Conservation (phyloP, 2,797 vertebrate species). For the Falco naumanni region DNA sequence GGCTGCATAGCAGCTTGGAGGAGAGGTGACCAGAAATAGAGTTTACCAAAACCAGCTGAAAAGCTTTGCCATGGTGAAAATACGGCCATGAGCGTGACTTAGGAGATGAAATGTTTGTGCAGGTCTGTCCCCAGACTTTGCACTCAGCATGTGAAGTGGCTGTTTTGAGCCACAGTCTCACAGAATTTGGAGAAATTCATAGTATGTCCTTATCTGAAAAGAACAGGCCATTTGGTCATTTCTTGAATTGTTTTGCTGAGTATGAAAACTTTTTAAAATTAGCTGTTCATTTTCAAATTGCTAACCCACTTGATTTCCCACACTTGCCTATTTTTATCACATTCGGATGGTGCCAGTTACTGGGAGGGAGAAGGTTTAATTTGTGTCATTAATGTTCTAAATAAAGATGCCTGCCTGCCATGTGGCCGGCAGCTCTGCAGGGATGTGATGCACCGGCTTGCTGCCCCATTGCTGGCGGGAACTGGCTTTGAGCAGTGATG, state of each 20-base stretch:
- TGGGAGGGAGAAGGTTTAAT: conserved; percentile 8
- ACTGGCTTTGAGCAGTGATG: background rate
- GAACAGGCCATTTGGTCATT: background rate
- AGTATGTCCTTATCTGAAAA: background rate
- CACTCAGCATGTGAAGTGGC: background rate
- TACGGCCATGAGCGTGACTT: rapidly evolving
- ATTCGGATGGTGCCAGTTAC: background rate
- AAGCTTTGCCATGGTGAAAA: background rate
- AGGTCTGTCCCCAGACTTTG: background rate
- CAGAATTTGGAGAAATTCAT: background rate
- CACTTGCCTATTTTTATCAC: conserved; percentile 33
- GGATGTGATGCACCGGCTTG: rapidly evolving
- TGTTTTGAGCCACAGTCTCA: background rate
- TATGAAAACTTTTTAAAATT: conserved; percentile 8
- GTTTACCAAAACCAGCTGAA: background rate
- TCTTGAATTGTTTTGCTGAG: background rate
- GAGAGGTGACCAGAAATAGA: background rate
- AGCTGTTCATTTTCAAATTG: background rate
- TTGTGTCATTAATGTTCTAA: conserved; percentile 46
- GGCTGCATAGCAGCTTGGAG: rapidly evolving
- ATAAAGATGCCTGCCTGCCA: rapidly evolving
- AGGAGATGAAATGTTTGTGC: background rate
- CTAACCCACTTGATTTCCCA: conserved; percentile 5
- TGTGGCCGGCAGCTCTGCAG: rapidly evolving
- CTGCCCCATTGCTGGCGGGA: rapidly evolving